A percentile compares a stretch with the other conserved stretches of the same genome.
Evolutionary conservation across 2,113 vertebrate genomes (phyloP).

Genomic region (Neomonachus schauinslandi): DNA sequence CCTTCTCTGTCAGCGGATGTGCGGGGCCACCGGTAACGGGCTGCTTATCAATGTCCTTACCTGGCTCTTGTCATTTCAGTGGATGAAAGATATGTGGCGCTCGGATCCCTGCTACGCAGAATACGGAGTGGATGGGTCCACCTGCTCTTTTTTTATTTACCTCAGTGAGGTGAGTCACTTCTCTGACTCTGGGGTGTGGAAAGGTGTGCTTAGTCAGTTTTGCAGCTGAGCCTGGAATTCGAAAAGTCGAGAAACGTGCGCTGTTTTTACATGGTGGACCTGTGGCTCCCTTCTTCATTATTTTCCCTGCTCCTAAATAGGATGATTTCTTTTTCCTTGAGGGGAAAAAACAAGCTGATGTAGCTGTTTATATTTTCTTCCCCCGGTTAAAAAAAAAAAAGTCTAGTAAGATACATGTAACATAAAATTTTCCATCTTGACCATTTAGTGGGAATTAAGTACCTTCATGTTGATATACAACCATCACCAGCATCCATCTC

Average conservation of each 20-base stretch:
- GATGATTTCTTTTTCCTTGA: background rate
- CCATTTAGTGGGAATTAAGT: background rate
- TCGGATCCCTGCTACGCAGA: slow-evolving; percentile 95
- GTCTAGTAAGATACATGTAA: background rate
- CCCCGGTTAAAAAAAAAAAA: background rate
- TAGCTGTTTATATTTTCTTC: background rate
- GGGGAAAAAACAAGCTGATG: background rate
- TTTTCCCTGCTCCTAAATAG: background rate
- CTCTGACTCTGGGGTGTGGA: background rate
- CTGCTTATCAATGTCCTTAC: background rate
- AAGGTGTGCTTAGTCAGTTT: background rate
- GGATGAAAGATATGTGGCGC: slow-evolving; percentile 99
- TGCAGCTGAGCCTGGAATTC: background rate
- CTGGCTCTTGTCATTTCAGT: slow-evolving; percentile 87
- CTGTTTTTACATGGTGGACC: background rate
- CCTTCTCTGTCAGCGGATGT: background rate
- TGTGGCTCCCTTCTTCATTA: background rate
- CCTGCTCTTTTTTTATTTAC: slow-evolving; percentile 99
- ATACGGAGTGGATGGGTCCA: slow-evolving; percentile 97
- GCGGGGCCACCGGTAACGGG: accelerated
- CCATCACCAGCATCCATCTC: background rate
- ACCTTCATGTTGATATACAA: background rate
- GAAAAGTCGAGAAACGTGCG: background rate
- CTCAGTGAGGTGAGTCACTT: slow-evolving; percentile 96
- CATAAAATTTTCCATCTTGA: background rate